Percentiles rank a stretch among this genome's conserved stretches.
These are phyloP conservation scores for Propithecus perrieri DNA, from an alignment of 2,797 vertebrate genomes.

Conservation along the genomic window DNA sequence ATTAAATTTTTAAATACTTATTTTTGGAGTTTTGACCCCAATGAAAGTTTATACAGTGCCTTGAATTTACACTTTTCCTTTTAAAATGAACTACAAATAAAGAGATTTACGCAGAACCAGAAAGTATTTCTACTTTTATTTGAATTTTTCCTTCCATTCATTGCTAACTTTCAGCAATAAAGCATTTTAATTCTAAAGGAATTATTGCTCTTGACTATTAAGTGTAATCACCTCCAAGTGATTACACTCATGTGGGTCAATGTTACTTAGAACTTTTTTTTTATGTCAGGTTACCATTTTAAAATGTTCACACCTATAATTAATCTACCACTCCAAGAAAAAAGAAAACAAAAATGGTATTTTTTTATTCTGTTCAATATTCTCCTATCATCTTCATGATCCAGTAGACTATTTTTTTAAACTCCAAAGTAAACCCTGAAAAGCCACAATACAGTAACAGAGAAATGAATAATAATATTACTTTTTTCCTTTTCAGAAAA, in stretches of 20 bases:
- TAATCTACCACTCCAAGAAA: not conserved
- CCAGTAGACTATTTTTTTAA: not conserved
- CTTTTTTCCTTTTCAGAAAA: conserved; percentile 35
- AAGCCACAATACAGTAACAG: not conserved
- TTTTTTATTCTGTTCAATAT: not conserved
- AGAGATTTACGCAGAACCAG: not conserved
- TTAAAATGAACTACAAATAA: not conserved
- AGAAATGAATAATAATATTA: conserved; percentile 29
- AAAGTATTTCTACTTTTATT: not conserved
- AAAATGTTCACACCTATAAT: conserved; percentile 25
- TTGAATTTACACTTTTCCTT: not conserved
- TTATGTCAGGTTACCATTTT: not conserved
- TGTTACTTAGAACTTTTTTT: not conserved
- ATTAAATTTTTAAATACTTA: not conserved
- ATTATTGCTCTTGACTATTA: not conserved
- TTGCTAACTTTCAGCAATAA: conserved; percentile 19
- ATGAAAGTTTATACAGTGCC: not conserved
- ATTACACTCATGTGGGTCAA: not conserved
- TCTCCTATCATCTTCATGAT: not conserved
- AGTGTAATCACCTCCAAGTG: not conserved
- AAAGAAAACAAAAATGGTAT: not conserved
- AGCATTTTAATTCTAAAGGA: not conserved
- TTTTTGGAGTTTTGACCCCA: not conserved
- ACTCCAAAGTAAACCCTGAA: conserved; percentile 22
- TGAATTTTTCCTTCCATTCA: not conserved